A percentile compares a stretch with the other conserved stretches of the same genome.
These are phyloP conservation scores for Nylanderia fulva DNA, from an alignment of 1,140 invertebrate species.

Conservation along the genomic window DNA sequence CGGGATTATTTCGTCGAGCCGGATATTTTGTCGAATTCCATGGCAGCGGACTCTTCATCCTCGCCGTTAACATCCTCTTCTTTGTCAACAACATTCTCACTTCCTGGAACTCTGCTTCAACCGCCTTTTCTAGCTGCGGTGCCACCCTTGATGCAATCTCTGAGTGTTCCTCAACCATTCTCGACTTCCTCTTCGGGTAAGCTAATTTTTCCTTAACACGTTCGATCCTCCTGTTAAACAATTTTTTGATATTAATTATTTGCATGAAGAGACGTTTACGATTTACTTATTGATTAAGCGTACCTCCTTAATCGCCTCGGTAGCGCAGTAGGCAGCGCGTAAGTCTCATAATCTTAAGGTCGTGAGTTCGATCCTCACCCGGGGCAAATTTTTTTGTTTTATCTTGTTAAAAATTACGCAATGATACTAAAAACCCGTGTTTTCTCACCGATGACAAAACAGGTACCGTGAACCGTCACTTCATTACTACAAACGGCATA, in stretches of 20 bases:
- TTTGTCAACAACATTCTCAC: slow-evolving; percentile 67
- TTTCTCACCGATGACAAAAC: slow-evolving; percentile 21
- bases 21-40: slow-evolving; percentile 57
- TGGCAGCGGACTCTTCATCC: slow-evolving; percentile 41
- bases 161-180: slow-evolving; percentile 69
- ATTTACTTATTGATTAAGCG: background rate
- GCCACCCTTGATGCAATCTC: slow-evolving; percentile 70
- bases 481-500: slow-evolving; percentile 76
- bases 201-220: background rate
- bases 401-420: background rate
- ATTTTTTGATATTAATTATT: background rate
- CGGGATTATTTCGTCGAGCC: slow-evolving; percentile 67
- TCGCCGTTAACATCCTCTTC: slow-evolving; percentile 67
- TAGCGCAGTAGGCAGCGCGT: slow-evolving; percentile 98
- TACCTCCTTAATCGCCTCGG: slow-evolving; percentile 87
- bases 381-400: slow-evolving; percentile 90
- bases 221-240: background rate
- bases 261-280: background rate
- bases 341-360: slow-evolving; percentile 99
- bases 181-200: slow-evolving; percentile 58
- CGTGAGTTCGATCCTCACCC: slow-evolving; percentile 98
- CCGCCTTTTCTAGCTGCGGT: slow-evolving; percentile 68
- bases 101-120: slow-evolving; percentile 68
- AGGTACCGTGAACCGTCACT: slow-evolving; percentile 66
- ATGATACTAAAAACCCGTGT: background rate